A percentile compares a stretch with the other conserved stretches of the same genome.
These are phyloP conservation scores for Columba livia DNA, from an alignment of 2,113 vertebrate species.

Conservation along the genomic window DNA sequence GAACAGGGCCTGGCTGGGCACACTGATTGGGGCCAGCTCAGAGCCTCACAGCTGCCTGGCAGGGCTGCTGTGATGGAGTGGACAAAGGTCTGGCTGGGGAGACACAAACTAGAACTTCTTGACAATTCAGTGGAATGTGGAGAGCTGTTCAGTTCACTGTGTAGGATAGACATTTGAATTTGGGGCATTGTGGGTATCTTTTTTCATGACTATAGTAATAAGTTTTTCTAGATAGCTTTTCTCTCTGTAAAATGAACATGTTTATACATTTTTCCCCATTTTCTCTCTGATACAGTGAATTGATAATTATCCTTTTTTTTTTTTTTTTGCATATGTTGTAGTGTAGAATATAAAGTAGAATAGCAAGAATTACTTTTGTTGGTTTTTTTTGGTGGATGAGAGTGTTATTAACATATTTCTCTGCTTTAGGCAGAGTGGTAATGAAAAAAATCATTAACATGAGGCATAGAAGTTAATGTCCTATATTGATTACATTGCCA, in stretches of 20 bases:
- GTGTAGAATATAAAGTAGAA: not conserved
- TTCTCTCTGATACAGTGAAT: not conserved
- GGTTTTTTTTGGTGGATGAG: not conserved
- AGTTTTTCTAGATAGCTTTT: not conserved
- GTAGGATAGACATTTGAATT: not conserved
- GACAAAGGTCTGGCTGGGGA: fast-evolving
- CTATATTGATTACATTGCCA: not conserved
- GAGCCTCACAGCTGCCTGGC: not conserved
- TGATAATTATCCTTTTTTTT: not conserved
- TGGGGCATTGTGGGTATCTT: not conserved
- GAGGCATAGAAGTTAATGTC: not conserved
- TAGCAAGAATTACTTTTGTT: not conserved
- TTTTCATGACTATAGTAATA: fast-evolving
- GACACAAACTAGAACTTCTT: not conserved
- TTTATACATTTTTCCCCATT: not conserved
- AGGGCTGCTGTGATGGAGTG: fast-evolving
- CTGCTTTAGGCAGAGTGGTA: not conserved
- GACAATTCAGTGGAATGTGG: not conserved
- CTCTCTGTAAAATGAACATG: fast-evolving
- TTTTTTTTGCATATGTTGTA: not conserved
- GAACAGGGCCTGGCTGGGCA: not conserved
- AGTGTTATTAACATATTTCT: not conserved
- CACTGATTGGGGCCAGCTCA: not conserved
- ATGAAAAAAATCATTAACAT: not conserved
- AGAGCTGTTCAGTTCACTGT: not conserved